Evolutionary conservation across 1,140 invertebrate genomes (phyloP).

Genomic region (Drosophila oshimai): DNA sequence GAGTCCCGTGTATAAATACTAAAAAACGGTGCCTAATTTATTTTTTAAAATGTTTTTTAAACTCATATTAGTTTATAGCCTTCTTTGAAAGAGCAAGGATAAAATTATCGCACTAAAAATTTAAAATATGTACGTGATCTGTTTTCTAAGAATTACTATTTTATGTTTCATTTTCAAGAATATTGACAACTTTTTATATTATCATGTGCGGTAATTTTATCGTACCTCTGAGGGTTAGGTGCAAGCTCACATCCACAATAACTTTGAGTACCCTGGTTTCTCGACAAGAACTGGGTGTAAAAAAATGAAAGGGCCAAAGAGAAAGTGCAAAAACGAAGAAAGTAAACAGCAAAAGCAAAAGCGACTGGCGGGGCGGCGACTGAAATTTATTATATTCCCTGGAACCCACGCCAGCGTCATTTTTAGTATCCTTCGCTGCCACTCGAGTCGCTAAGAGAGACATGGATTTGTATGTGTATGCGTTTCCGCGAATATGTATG

Average conservation of each 20-base stretch:
- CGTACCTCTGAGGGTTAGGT: background rate
- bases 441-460: constrained; percentile 65
- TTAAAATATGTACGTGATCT: too few species aligned
- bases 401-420: constrained; percentile 47
- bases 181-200: too few species aligned
- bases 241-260: constrained; percentile 12
- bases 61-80: too few species aligned
- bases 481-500: constrained; percentile 9
- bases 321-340: constrained; percentile 43
- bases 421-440: constrained; percentile 5
- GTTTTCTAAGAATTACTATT: too few species aligned
- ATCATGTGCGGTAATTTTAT: background rate
- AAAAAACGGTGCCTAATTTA: too few species aligned
- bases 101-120: too few species aligned
- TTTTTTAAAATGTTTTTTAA: too few species aligned
- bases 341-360: constrained; percentile 77
- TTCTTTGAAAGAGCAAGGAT: too few species aligned
- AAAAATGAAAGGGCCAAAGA: constrained; percentile 14
- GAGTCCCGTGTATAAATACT: too few species aligned
- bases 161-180: too few species aligned
- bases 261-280: constrained; percentile 11
- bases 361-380: constrained; percentile 61
- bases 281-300: constrained; percentile 1
- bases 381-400: constrained; percentile 74
- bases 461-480: constrained; percentile 51